phyloP scores from a whole-genome alignment of 2,888 invertebrate genomes.

The Exephanes ischioxanthus region DNA sequence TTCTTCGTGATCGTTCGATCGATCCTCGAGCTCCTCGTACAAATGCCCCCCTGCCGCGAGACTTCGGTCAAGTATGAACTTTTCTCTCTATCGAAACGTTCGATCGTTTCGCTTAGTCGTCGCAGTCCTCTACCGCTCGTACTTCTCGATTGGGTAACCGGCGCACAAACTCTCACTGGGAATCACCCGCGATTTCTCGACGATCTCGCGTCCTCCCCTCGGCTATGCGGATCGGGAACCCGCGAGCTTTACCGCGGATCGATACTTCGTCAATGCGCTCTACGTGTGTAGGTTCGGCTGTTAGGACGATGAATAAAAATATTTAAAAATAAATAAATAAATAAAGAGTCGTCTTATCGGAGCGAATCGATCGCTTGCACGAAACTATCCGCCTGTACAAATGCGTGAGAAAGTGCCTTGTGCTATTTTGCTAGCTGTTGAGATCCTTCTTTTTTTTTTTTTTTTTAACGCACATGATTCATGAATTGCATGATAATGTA shows the following conservation, averaged over 20 bases:
- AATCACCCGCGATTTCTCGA: conserved; percentile 63
- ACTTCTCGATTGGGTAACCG: conserved; percentile 61
- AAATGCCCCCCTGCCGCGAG: conserved; percentile 58
- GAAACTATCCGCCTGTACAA: conserved; percentile 53
- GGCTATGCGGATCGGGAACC: conserved; percentile 33
- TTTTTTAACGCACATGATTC: conserved; percentile 26
- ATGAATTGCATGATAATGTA: conserved; percentile 50
- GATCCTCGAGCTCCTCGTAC: conserved; percentile 57
- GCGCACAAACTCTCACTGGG: conserved; percentile 57
- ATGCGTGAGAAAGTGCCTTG: conserved; percentile 66
- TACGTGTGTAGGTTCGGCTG: conserved; percentile 16
- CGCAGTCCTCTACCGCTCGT: conserved; percentile 36
- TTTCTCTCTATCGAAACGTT: conserved; percentile 67
- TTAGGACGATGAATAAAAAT: conserved; percentile 11
- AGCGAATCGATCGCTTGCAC: conserved; percentile 51
- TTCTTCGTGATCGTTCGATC: conserved; percentile 69
- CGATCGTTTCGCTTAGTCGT: conserved; percentile 58
- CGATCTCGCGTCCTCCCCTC: conserved; percentile 36
- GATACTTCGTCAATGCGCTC: conserved; percentile 47
- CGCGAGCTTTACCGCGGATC: conserved; percentile 48
- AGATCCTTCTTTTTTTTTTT: conserved; percentile 32
- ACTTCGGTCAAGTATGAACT: conserved; percentile 69
- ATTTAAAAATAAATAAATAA: conserved; percentile 26
- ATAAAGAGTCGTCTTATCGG: conserved; percentile 49
- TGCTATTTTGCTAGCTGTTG: conserved; percentile 26